phyloP scores from a whole-genome alignment of 2,888 invertebrate genomes.

The Aspidapion aeneum region DNA sequence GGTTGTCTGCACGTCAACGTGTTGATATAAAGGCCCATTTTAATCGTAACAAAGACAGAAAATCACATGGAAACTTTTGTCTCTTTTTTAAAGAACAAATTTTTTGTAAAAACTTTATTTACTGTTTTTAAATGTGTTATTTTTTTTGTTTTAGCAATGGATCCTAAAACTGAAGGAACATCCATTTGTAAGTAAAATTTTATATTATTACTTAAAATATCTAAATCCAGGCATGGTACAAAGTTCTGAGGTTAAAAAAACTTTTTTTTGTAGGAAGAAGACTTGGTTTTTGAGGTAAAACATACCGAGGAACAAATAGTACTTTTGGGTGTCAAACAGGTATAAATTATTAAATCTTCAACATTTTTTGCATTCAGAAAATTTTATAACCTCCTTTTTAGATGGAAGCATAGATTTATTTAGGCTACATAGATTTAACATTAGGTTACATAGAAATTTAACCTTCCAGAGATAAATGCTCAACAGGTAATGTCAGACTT shows the following conservation, averaged over 20 bases:
- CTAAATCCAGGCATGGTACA: too few species aligned
- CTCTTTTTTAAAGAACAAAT: slow-evolving; percentile 9
- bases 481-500: too few species aligned
- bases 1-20: slow-evolving; percentile 1
- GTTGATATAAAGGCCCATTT: background rate
- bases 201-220: background rate
- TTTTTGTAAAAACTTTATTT: slow-evolving; percentile 2
- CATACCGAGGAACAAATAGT: slow-evolving; percentile 44
- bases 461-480: too few species aligned
- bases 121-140: background rate
- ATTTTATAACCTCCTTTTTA: too few species aligned
- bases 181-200: slow-evolving; percentile 39
- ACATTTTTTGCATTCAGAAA: too few species aligned
- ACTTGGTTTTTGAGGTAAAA: slow-evolving; percentile 40
- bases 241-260: too few species aligned
- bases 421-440: too few species aligned
- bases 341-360: too few species aligned
- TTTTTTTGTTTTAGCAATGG: slow-evolving; percentile 39
- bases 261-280: slow-evolving; percentile 39
- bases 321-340: slow-evolving; percentile 45
- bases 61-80: slow-evolving; percentile 5
- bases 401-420: too few species aligned
- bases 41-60: slow-evolving; percentile 10
- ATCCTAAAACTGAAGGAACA: slow-evolving; percentile 38
- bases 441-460: too few species aligned